Evolutionary conservation across 2,797 vertebrate species (phyloP), one percentile per base, ranked within the genome.

Genomic region (Mallotus villosus): DNA sequence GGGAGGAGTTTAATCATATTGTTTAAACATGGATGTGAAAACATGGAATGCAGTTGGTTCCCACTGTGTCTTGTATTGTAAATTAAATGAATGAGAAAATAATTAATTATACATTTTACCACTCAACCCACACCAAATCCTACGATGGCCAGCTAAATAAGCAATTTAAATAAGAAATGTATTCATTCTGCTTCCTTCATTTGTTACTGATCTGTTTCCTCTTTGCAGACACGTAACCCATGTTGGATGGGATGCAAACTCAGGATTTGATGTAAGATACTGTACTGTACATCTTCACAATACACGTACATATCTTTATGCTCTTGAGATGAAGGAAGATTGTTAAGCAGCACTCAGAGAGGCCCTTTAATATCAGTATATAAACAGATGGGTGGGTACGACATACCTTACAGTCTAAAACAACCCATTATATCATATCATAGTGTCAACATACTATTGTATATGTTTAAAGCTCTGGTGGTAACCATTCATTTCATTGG

Each of bases 181-280:
- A 57, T 22, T 21, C 21, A 9, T 11, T 58, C 57, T 63, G 32
- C 14, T 16, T 16, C 0, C 32, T 64, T 53, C 57, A n/a, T 17
- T 25, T 63, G n/a, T 22, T 14, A 71, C 37, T 75, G 41, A 5
- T 60, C 27, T 67, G 53, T n/a, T 51, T 25, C 75, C 58, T 27
- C 9, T 57, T 57, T 67, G 53, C 78, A 95, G 94, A 78, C 94
- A 95, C 59, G 88, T 95, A 37, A 90, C 90, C 73, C 94, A 94
- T n/a, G 86, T 94, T 32, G 94, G 94, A 64, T 95, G 93, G 93
- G 93, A 95, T 76, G 93, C 94, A 55, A 85, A 83, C 60, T 67
- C 68, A 70, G 83, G 81, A 25, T 83, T 81, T 78, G 83, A 85
- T 74, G 83, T 85, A 77, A 84, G 82, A 72, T 25, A 32, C 29